Conservation (phyloP, 1,140 invertebrate species). For the Papilio polytes region DNA sequence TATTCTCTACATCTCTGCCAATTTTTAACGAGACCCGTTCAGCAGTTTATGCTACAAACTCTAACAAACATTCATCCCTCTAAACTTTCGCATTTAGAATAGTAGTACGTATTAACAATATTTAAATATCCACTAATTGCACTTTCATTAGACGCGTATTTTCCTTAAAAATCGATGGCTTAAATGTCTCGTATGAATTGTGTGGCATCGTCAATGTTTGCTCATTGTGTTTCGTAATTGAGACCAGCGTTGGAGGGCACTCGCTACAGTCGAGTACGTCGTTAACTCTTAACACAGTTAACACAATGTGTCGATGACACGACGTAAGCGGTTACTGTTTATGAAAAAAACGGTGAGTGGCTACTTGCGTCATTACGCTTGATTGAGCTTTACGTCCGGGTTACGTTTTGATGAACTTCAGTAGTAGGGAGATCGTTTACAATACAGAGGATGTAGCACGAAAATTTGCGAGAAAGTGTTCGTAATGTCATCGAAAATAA, state of each 20-base stretch:
- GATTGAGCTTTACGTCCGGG: neutral
- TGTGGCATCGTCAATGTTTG: slow-evolving; percentile 44
- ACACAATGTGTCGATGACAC: slow-evolving; percentile 40
- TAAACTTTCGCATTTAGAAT: no score
- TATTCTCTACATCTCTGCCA: no score
- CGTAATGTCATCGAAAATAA: no score
- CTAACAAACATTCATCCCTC: no score
- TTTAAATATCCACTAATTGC: neutral
- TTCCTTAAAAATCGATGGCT: slow-evolving; percentile 4
- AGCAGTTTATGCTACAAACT: no score
- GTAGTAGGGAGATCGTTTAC: neutral
- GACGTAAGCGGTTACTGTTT: slow-evolving; percentile 36
- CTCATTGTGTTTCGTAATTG: slow-evolving; percentile 56
- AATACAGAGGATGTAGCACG: neutral
- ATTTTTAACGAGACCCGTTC: no score
- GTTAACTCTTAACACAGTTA: slow-evolving; percentile 39
- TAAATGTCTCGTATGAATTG: slow-evolving; percentile 43
- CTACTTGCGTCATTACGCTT: slow-evolving; percentile 25
- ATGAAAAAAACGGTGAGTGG: slow-evolving; percentile 33
- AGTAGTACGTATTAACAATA: neutral
- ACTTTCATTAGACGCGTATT: neutral
- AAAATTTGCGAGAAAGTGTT: no score
- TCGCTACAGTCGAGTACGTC: slow-evolving; percentile 43
- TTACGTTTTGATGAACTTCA: neutral
- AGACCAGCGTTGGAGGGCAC: slow-evolving; percentile 52